A percentile compares a stretch with the other conserved stretches of the same genome.
These are phyloP conservation scores for Sciaenops ocellatus DNA, from an alignment of 2,797 vertebrate species.

Conservation along the genomic window DNA sequence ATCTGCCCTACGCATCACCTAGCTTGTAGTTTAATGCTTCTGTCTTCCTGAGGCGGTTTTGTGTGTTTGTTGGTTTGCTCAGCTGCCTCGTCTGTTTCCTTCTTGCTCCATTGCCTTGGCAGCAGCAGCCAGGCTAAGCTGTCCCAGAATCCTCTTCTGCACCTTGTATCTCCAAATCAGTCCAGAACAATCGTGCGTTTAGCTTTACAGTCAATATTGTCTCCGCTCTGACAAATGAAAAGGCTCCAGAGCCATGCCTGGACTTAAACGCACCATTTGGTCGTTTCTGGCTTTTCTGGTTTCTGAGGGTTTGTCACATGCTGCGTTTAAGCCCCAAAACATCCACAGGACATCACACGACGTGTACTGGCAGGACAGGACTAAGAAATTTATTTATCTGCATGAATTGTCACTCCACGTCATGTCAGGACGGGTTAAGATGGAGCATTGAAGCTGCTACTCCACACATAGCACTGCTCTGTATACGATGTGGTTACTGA, in stretches of 20 bases:
- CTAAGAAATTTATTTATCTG: neutral
- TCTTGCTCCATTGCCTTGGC: slow-evolving; percentile 68
- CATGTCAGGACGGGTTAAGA: slow-evolving; percentile 3
- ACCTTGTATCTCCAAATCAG: slow-evolving; percentile 53
- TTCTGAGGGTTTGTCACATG: slow-evolving; percentile 40
- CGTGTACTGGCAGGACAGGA: neutral
- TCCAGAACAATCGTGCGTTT: slow-evolving; percentile 54
- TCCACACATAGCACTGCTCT: neutral
- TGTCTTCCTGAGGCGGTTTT: slow-evolving; percentile 40
- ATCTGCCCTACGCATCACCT: slow-evolving; percentile 33
- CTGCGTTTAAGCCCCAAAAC: slow-evolving; percentile 35
- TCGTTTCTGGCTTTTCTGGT: slow-evolving; percentile 28
- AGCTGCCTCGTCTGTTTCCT: slow-evolving; percentile 72
- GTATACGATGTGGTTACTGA: neutral
- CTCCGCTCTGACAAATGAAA: slow-evolving; percentile 60
- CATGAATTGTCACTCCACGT: neutral
- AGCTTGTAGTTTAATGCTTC: slow-evolving; percentile 28
- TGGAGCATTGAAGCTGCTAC: neutral
- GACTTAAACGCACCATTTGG: slow-evolving; percentile 48
- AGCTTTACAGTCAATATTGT: slow-evolving; percentile 72
- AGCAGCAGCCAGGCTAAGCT: slow-evolving; percentile 51
- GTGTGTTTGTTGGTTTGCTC: slow-evolving; percentile 70
- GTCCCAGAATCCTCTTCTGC: slow-evolving; percentile 59
- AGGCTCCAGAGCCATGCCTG: slow-evolving; percentile 44
- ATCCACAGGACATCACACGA: neutral